Conservation (phyloP, 2,797 vertebrate species). For the Gadopsis bispinosus region DNA sequence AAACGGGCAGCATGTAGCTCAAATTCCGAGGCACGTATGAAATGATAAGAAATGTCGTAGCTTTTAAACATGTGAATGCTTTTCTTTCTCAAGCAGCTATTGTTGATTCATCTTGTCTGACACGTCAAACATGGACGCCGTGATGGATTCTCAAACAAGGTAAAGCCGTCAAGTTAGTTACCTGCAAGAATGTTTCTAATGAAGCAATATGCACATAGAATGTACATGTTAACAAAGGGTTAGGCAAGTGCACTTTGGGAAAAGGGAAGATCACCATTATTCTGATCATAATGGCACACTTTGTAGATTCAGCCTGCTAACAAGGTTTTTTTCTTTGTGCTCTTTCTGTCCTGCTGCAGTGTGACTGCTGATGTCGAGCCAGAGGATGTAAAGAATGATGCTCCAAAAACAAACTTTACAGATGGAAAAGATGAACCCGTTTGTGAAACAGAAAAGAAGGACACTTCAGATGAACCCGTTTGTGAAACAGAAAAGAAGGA, state of each 20-base stretch:
- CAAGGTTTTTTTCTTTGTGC: neutral
- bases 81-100: constrained; percentile 22
- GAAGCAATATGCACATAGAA: neutral
- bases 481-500: constrained; percentile 32
- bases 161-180: constrained; percentile 34
- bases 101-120: constrained; percentile 41
- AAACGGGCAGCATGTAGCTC: neutral
- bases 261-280: neutral
- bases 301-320: neutral
- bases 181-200: neutral
- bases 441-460: constrained; percentile 25
- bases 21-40: neutral
- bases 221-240: neutral
- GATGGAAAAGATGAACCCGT: constrained; percentile 28
- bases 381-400: constrained; percentile 40
- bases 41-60: neutral
- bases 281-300: neutral
- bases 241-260: neutral
- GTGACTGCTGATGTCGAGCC: constrained; percentile 50
- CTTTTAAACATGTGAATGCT: neutral
- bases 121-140: constrained; percentile 57
- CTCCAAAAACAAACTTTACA: constrained; percentile 16
- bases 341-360: constrained; percentile 49
- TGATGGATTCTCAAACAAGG: constrained; percentile 74
- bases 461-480: constrained; percentile 44